Evolutionary conservation across 1,140 invertebrate species (phyloP).

Genomic region (Hermetia illucens): DNA sequence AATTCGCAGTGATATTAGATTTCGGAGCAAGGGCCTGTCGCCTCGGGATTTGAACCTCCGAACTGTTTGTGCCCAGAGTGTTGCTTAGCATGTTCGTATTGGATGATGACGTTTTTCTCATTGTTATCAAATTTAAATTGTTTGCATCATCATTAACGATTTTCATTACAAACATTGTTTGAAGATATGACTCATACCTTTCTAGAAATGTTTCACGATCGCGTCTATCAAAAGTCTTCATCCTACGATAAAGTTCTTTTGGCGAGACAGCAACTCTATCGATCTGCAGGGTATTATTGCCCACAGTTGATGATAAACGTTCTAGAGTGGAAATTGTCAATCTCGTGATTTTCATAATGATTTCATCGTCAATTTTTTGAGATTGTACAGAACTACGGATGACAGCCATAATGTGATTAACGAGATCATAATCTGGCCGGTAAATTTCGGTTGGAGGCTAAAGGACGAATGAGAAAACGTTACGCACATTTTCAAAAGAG

Average conservation of each 20-base stretch:
- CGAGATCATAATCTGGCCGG: not conserved
- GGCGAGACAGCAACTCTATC: not conserved
- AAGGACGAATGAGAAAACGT: too few relatives aligned
- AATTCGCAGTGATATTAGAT: slow-evolving; percentile 2
- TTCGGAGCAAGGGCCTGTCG: not conserved
- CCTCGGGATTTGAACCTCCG: not conserved
- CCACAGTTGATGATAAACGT: not conserved
- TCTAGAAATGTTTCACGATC: not conserved
- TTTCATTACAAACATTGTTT: not conserved
- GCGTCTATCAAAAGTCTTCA: not conserved
- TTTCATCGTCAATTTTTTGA: not conserved
- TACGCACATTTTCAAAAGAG: too few relatives aligned
- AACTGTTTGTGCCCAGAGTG: not conserved
- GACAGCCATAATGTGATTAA: not conserved
- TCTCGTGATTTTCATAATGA: not conserved
- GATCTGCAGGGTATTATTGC: not conserved
- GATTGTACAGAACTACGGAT: not conserved
- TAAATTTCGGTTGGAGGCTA: not conserved
- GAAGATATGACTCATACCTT: not conserved
- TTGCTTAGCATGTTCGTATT: not conserved
- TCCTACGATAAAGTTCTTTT: not conserved
- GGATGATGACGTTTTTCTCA: not conserved
- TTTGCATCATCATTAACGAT: not conserved
- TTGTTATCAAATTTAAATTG: slow-evolving; percentile 1
- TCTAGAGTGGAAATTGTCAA: not conserved